Conservation (phyloP, 2,113 vertebrate genomes). For the Coturnix japonica region DNA sequence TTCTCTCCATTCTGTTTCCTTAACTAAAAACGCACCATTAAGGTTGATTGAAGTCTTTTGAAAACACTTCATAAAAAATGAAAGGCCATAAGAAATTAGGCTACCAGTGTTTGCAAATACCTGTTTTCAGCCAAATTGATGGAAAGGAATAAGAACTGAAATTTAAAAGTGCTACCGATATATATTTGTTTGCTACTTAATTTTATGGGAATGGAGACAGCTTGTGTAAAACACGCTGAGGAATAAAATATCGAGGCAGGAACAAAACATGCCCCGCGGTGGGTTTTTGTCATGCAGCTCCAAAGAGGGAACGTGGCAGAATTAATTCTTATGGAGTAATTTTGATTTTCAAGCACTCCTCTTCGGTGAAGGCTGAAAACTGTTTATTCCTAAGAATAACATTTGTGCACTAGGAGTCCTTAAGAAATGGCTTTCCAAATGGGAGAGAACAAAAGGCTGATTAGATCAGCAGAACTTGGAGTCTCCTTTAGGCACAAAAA, state of each 20-base stretch:
- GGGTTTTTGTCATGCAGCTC: neutral
- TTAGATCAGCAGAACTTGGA: neutral
- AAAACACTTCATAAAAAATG: slow-evolving; percentile 82
- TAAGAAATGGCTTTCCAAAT: neutral
- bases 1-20: slow-evolving; percentile 83
- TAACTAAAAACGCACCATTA: slow-evolving; percentile 84
- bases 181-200: slow-evolving; percentile 52
- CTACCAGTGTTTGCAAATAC: slow-evolving; percentile 84
- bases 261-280: neutral
- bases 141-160: slow-evolving; percentile 81
- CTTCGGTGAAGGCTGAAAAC: neutral
- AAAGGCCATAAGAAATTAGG: slow-evolving; percentile 79
- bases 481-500: slow-evolving; percentile 14
- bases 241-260: neutral
- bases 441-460: neutral
- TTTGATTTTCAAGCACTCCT: neutral
- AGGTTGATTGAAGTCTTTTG: slow-evolving; percentile 84
- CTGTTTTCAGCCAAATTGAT: slow-evolving; percentile 77
- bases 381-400: neutral
- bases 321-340: neutral
- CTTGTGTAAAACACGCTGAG: slow-evolving; percentile 17
- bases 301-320: neutral
- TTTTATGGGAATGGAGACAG: slow-evolving; percentile 44
- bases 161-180: slow-evolving; percentile 75
- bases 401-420: neutral